Base-by-base conservation (phyloP, 1,140 invertebrate species). In the Homalodisca vitripennis region DNA sequence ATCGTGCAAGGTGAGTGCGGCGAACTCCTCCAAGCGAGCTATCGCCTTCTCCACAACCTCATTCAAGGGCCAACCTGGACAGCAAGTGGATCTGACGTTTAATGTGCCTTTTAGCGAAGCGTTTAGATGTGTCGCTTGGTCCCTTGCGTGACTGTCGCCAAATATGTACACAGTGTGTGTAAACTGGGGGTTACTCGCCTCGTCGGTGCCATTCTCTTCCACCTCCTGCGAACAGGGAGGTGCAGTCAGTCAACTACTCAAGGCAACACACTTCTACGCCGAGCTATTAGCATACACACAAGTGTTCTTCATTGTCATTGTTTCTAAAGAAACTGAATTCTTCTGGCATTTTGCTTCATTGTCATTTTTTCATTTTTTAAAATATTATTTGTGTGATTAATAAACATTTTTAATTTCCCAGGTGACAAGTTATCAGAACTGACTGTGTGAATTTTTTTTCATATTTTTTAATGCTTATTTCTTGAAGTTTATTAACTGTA, bases 61-160 rank as follows among this genome's bases (percentile, higher is more conserved):
- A n/a, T 60, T 60, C 24, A 60, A 26, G 2, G 55, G 55, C 55
- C 55, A 60, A 12, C 55, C 55, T 2, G 55, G 55, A 26, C 6
- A 60, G 29, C 55, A 60, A 6, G 27, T 30, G 26, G 55, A 60
- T 30, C 26, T 60, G 3, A 60, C 55, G 26, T 60, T 60, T 13
- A 60, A 60, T 30, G 14, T 60, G 14, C 24, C 22, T 60, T 60
- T 60, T 14, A 60, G 55, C 10, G 55, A 26, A 27, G 55, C 27
- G 24, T 60, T 60, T 60, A 60, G 55, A 60, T 60, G 55, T 24
- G 55, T n/a, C 55, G 55, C 55, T 60, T 60, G 55, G 55, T 60
- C 55, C 29, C 55, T 26, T 27, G 55, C 55, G 55, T 60, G 55
- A 60, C 55, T 60, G 26, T 60, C 55, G 14, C 55, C 55, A 30